Evolutionary conservation across 1,140 invertebrate species (phyloP), one percentile per base, ranked within the genome.

Genomic region (Tetragonula clypearis): DNA sequence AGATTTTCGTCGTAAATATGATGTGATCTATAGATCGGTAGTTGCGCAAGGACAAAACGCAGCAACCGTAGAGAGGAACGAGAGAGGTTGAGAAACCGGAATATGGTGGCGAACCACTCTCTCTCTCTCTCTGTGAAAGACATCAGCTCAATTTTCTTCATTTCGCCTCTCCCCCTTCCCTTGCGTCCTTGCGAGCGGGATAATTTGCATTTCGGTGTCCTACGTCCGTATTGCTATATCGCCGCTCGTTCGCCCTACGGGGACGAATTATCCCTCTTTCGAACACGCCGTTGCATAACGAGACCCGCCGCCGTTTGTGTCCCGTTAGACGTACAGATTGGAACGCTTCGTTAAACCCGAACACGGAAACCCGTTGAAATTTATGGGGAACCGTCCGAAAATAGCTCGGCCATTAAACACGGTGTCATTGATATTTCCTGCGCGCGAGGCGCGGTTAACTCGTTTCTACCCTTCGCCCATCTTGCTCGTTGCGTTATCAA

Each of bases 191-290:
- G 88, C 89, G 79, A 84, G 83, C 79, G 86, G 86, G 76, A 79
- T 81, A 88, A 92, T 92, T 92, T 92, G 90, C 92, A 92, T 92
- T 92, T 92, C 84, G 89, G 89, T 88, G 82, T 8, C 73, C 75
- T 79, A 30, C 55, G 84, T 35, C 5, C 73, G 56, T 84, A 69
- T 85, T 79, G 72, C 88, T 86, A 88, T 86, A 88, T 86, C 88
- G 58, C 87, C 41, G 77, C 30, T 86, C 82, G 62, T 86, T 81
- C 84, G 35, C 35, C 92, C 88, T 79, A 84, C 84, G 92, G 92
- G 90, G 86, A 87, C 79, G 84, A 92, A 92, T 92, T 92, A 92
- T 91, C 87, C 87, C 88, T 88, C 87, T 89, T 30, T 53, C 89
- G 87, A 49, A 49, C 41, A 86, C 88, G 77, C 8, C 84, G 88